These are phyloP conservation scores for Taeniopygia guttata DNA, from an alignment of 2,797 vertebrate genomes.

Conservation along the genomic window DNA sequence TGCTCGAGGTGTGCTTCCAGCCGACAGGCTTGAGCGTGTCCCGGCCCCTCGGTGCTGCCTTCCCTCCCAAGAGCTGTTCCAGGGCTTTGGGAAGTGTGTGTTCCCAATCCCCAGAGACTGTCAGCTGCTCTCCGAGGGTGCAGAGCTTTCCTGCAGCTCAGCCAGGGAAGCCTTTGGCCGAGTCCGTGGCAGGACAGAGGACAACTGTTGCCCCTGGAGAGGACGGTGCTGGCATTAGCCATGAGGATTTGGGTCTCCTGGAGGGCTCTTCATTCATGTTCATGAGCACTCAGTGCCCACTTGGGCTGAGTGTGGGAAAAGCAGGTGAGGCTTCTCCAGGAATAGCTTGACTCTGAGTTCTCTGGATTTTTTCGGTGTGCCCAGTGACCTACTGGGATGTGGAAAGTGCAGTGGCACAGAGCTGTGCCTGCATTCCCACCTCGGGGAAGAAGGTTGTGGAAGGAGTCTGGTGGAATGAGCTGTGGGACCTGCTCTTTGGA, in stretches of 20 bases:
- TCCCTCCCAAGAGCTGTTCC: background rate
- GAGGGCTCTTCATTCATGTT: fast-evolving
- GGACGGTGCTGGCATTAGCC: fast-evolving
- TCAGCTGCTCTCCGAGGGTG: background rate
- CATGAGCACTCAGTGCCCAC: fast-evolving
- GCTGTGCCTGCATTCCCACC: background rate
- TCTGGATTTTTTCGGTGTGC: fast-evolving
- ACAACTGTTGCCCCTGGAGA: background rate
- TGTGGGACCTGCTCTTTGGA: background rate
- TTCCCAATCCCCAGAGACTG: background rate
- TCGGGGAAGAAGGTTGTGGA: background rate
- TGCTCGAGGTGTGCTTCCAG: background rate
- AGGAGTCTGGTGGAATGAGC: background rate
- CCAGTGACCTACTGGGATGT: fast-evolving
- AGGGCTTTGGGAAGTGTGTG: background rate
- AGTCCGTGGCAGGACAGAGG: background rate
- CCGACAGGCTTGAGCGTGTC: slow-evolving; percentile 6
- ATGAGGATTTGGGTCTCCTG: background rate
- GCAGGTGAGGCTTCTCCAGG: background rate
- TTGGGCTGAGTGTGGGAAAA: background rate
- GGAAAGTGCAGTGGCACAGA: background rate
- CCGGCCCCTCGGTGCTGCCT: fast-evolving
- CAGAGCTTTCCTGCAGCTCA: background rate
- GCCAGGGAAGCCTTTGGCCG: background rate
- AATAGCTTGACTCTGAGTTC: background rate